These are phyloP conservation scores for Melanotaenia duboulayi DNA, from an alignment of 2,113 vertebrate genomes.

Conservation along the genomic window DNA sequence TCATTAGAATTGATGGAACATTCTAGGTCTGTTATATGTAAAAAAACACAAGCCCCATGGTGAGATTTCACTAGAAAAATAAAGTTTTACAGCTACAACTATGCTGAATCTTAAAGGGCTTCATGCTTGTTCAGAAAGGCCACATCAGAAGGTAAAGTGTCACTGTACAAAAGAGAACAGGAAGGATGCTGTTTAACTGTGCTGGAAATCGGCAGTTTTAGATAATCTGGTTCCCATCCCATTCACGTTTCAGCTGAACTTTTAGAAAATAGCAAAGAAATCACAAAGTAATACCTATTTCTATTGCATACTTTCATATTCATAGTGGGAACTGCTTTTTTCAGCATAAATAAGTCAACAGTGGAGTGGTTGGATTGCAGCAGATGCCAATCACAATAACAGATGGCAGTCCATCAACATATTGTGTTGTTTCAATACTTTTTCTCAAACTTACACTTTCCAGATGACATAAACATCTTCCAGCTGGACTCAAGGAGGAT, in stretches of 20 bases:
- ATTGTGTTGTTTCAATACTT: background rate
- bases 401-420: background rate
- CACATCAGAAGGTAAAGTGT: background rate
- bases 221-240: too few relatives aligned
- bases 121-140: background rate
- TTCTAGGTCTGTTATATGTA: background rate
- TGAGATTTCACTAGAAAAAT: background rate
- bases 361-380: background rate
- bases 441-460: conserved; percentile 27
- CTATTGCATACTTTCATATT: background rate
- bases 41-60: background rate
- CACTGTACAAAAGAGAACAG: background rate
- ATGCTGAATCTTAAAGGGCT: background rate
- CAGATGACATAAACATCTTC: conserved; percentile 29
- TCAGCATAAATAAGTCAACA: too few relatives aligned
- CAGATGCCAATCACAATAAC: background rate
- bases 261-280: background rate
- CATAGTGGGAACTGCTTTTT: too few relatives aligned
- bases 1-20: conserved; percentile 11
- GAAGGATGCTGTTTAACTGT: background rate
- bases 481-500: conserved; percentile 53
- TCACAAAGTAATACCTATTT: background rate
- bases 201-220: too few relatives aligned
- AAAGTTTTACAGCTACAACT: conserved; percentile 1
- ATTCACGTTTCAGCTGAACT: background rate